phyloP scores from a whole-genome alignment of 1,140 invertebrate genomes.

The Bemisia tabaci region DNA sequence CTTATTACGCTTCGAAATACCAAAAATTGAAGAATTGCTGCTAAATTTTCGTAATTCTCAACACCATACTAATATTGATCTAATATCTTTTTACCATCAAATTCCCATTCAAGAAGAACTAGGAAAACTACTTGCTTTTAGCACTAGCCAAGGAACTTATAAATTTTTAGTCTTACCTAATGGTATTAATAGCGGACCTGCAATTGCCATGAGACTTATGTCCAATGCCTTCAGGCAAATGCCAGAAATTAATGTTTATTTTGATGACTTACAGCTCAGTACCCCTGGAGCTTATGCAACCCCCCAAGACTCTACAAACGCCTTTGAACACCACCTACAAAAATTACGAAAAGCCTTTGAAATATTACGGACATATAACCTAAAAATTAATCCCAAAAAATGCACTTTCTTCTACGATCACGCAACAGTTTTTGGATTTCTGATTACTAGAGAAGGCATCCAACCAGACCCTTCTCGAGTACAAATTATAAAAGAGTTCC shows the following conservation, averaged over 20 bases:
- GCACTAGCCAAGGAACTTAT: neutral
- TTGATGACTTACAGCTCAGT: neutral
- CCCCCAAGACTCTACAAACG: neutral
- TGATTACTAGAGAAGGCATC: conserved; percentile 25
- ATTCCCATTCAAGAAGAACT: neutral
- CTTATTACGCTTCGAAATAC: neutral
- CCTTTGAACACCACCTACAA: neutral
- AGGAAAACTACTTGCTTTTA: neutral
- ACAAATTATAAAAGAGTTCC: conserved; percentile 27
- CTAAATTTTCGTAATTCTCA: neutral
- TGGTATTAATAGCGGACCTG: neutral
- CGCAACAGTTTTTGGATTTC: conserved; percentile 22
- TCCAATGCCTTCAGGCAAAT: neutral
- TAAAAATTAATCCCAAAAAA: neutral
- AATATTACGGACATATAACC: neutral
- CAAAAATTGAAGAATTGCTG: neutral
- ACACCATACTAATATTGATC: neutral
- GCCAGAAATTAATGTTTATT: neutral
- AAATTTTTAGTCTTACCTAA: neutral
- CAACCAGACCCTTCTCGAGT: conserved; percentile 29
- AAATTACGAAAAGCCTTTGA: neutral
- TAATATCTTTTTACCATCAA: neutral
- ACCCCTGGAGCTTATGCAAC: too few relatives aligned
- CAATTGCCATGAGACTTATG: neutral
- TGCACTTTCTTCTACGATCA: neutral